phyloP scores from a whole-genome alignment of 2,113 vertebrate species.

The Melanostigma gelatinosum region DNA sequence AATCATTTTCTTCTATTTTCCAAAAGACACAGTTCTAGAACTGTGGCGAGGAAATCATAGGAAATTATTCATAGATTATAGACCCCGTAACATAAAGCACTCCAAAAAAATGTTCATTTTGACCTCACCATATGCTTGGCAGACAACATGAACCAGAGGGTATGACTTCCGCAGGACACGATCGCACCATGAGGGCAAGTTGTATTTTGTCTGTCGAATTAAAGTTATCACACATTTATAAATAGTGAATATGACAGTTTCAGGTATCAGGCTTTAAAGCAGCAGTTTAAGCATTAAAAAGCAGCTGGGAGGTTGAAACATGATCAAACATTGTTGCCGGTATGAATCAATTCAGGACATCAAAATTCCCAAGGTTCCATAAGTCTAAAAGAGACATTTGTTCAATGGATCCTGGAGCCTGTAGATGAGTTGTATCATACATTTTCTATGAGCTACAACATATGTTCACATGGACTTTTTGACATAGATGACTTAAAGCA shows the following conservation, averaged over 20 bases:
- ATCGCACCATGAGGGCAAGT: slow-evolving; percentile 98
- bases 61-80: neutral
- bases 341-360: neutral
- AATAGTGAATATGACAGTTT: neutral
- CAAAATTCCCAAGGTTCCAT: neutral
- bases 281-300: neutral
- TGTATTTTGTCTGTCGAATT: slow-evolving; percentile 92
- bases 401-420: neutral
- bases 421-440: neutral
- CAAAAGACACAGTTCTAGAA: neutral
- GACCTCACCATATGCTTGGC: slow-evolving; percentile 94
- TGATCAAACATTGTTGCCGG: neutral
- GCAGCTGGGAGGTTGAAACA: neutral
- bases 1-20: neutral
- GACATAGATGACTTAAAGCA: neutral
- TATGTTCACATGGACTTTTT: neutral
- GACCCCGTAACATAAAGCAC: neutral
- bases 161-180: slow-evolving; percentile 97
- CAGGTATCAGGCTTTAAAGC: neutral
- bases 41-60: neutral
- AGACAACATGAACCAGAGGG: slow-evolving; percentile 92
- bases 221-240: slow-evolving; percentile 1
- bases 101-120: neutral
- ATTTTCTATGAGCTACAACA: neutral
- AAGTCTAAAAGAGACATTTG: neutral